Conservation (phyloP, 2,888 invertebrate genomes). For the Lycia hirtaria region DNA sequence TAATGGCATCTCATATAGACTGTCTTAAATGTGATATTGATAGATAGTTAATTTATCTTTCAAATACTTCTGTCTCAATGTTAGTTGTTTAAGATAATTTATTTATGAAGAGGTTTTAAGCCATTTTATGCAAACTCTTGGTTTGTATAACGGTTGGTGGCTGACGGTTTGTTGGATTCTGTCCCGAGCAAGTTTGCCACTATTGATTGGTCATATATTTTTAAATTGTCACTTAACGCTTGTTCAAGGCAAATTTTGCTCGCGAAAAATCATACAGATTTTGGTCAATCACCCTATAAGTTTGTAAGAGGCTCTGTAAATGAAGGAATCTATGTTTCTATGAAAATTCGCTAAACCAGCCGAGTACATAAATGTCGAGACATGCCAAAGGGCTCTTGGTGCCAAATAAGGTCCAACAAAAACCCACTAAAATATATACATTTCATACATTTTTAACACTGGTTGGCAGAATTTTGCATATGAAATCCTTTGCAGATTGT, state of each 20-base stretch:
- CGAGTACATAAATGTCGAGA: neutral
- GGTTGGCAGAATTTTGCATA: neutral
- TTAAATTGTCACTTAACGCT: too few species aligned
- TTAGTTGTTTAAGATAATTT: constrained; percentile 28
- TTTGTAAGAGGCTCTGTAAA: too few species aligned
- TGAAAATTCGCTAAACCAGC: neutral
- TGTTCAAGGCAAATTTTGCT: too few species aligned
- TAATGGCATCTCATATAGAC: constrained; percentile 68
- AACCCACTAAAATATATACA: neutral
- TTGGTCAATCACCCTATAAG: too few species aligned
- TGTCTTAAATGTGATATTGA: constrained; percentile 72
- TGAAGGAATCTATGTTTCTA: too few species aligned
- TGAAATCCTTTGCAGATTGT: too few species aligned
- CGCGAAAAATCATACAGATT: too few species aligned
- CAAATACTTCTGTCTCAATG: constrained; percentile 39
- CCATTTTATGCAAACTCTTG: constrained; percentile 21
- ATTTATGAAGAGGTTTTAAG: constrained; percentile 26
- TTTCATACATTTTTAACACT: too few species aligned
- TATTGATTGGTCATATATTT: too few species aligned
- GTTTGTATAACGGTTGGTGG: too few species aligned
- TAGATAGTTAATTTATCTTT: constrained; percentile 60
- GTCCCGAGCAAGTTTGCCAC: too few species aligned
- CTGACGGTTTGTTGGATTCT: too few species aligned
- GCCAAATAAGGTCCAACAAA: neutral
- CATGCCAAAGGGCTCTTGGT: neutral